phyloP scores from a whole-genome alignment of 2,888 invertebrate genomes.

The Cecidostiba fungosa region DNA sequence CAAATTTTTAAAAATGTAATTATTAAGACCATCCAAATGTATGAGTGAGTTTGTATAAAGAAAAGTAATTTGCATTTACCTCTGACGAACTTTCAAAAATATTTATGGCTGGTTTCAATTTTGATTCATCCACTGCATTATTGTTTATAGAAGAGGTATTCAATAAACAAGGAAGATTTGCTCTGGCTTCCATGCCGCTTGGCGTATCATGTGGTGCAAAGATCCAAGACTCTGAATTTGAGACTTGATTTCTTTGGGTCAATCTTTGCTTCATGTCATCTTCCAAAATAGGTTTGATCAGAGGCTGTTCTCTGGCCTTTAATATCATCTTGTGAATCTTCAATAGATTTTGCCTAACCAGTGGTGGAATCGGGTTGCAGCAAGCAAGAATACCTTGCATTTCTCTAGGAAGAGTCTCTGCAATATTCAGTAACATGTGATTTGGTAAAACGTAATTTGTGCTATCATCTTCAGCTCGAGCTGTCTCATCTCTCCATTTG shows the following conservation, averaged over 20 bases:
- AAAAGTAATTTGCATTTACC: constrained; percentile 63
- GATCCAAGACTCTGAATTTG: constrained; percentile 71
- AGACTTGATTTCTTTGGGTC: constrained; percentile 71
- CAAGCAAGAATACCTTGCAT: constrained; percentile 96
- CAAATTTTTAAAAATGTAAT: constrained; percentile 30
- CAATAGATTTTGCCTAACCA: constrained; percentile 83
- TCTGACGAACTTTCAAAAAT: constrained; percentile 74
- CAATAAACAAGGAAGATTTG: constrained; percentile 76
- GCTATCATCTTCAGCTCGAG: constrained; percentile 95
- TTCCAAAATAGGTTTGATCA: constrained; percentile 81
- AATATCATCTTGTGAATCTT: constrained; percentile 86
- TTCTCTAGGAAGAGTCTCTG: constrained; percentile 93
- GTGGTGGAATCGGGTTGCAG: constrained; percentile 95
- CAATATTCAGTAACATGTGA: constrained; percentile 95
- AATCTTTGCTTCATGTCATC: constrained; percentile 74
- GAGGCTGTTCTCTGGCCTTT: constrained; percentile 86
- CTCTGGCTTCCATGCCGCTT: constrained; percentile 72
- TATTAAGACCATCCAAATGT: background rate
- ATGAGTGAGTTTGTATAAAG: constrained; percentile 31
- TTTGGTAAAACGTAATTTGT: constrained; percentile 95
- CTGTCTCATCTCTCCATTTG: constrained; percentile 93
- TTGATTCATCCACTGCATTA: background rate
- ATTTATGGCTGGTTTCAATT: constrained; percentile 66
- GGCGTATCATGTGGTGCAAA: constrained; percentile 75
- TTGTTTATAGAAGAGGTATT: constrained; percentile 48